Base-by-base conservation (phyloP, 2,113 vertebrate species). In the Jacana jacana region DNA sequence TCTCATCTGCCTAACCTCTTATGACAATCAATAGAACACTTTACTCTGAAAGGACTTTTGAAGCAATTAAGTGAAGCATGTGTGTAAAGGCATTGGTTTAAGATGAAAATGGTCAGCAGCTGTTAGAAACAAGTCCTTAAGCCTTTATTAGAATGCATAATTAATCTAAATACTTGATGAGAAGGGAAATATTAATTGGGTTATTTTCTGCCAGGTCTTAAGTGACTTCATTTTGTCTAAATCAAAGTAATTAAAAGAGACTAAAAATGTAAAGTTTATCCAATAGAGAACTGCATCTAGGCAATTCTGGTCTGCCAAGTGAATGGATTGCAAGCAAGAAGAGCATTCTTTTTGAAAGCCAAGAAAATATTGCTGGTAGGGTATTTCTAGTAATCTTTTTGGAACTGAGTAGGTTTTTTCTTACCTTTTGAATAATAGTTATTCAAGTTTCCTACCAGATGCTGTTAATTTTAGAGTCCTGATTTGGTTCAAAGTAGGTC, bases 241-340 rank as follows among this genome's bases (percentile, higher is more conserved):
- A 93, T 82, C 83, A 92, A 94, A 94, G 93, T 96, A 96, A 96
- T 96, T 96, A 93, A 94, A 75, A 89, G 76, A 83, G 86, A 91
- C 94, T 86, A 93, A 96, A 96, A 96, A 88, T 90, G 71, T 93
- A 61, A 97, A 81, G 94, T 94, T 95, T 86, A 75, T 88, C 42
- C 61, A 88, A 52, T 60, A 83, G 72, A 86, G 85, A 83, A 64
- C 39, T 70, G 18, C 49, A 66, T 91, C 46, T 55, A 73, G 75
- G 82, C 89, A 93, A 35, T 88, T 91, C 82, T 91, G 39, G 33
- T 78, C 60, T 93, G 82, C 58, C 63, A 80, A 78, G 51, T 46
- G 51, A 89, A 78, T 52, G 69, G 79, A 54, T 91, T 93, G 93
- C 46, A 54, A 72, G 86, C 48, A 91, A 76, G 25, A 90, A 75